A percentile compares a stretch with the other conserved stretches of the same genome.
Evolutionary conservation across 2,888 invertebrate species (phyloP).

Genomic region (Poecilus cupreus): DNA sequence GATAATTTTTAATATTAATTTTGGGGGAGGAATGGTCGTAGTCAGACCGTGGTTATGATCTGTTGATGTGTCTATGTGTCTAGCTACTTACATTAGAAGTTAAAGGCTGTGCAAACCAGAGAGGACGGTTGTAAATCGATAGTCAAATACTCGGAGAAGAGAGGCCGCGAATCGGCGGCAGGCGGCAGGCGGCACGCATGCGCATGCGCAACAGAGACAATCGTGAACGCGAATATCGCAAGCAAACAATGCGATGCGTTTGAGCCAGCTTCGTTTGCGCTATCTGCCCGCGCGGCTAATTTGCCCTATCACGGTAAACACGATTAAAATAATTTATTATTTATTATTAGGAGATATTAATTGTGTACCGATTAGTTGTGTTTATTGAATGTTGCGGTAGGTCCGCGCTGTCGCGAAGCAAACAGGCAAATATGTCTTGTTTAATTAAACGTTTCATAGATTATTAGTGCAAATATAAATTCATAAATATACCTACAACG

Average conservation of each 20-base stretch:
- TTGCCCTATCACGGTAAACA: conserved; percentile 39
- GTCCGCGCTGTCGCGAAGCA: conserved; percentile 40
- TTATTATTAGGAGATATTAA: conserved; percentile 27
- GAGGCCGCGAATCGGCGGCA: conserved; percentile 14
- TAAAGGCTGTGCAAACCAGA: conserved; percentile 38
- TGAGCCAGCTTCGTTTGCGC: background rate
- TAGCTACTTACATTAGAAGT: conserved; percentile 35
- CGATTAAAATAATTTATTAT: conserved; percentile 19
- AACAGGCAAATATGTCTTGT: conserved; percentile 42
- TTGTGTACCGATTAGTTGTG: conserved; percentile 21
- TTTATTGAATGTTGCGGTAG: conserved; percentile 26
- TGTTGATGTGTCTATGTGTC: background rate
- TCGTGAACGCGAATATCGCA: background rate
- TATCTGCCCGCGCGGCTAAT: background rate
- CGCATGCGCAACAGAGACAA: conserved; percentile 5
- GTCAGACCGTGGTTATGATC: background rate
- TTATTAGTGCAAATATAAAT: conserved; percentile 55
- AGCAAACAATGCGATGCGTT: background rate
- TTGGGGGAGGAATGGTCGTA: no score
- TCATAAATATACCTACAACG: conserved; percentile 51
- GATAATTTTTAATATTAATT: no score
- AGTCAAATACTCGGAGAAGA: conserved; percentile 52
- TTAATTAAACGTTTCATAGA: conserved; percentile 53
- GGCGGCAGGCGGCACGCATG: no score
- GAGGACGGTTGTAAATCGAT: conserved; percentile 50